These are phyloP conservation scores for Thinocorus orbignyianus DNA, from an alignment of 2,113 vertebrate species.

Conservation along the genomic window DNA sequence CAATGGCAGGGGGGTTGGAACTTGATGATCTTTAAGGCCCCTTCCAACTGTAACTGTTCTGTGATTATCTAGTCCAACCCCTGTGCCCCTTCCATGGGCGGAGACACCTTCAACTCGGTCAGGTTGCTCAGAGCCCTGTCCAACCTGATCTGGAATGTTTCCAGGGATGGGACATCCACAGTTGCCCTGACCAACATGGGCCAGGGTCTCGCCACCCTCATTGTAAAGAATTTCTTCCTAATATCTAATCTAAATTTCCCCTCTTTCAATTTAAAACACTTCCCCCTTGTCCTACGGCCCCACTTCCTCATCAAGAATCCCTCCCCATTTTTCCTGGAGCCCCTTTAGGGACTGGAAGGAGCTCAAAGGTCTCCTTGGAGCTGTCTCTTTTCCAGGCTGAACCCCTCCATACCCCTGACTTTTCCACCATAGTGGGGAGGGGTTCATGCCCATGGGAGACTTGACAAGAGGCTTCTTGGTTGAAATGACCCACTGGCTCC, in stretches of 20 bases:
- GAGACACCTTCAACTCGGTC: too few relatives aligned
- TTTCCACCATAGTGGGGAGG: not conserved
- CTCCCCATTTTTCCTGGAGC: not conserved
- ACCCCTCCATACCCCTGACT: too few relatives aligned
- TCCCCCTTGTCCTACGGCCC: not conserved
- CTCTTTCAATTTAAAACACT: not conserved
- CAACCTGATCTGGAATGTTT: not conserved
- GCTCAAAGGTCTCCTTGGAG: rapidly evolving
- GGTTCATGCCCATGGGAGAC: not conserved
- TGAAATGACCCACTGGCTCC: not conserved
- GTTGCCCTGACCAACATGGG: not conserved
- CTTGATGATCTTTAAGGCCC: too few relatives aligned
- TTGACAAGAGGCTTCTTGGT: not conserved
- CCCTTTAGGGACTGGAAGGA: not conserved
- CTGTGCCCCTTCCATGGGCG: too few relatives aligned
- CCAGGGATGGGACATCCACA: not conserved
- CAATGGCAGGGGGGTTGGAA: too few relatives aligned
- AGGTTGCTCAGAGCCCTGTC: not conserved
- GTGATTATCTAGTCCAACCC: too few relatives aligned
- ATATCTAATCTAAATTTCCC: not conserved
- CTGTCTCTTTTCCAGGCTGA: not conserved
- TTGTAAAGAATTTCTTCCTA: rapidly evolving
- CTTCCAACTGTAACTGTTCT: too few relatives aligned
- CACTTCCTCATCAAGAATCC: not conserved
- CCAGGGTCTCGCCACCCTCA: not conserved